Evolutionary conservation across 1,140 invertebrate species (phyloP).

Genomic region (Sminthurides bifidus): DNA sequence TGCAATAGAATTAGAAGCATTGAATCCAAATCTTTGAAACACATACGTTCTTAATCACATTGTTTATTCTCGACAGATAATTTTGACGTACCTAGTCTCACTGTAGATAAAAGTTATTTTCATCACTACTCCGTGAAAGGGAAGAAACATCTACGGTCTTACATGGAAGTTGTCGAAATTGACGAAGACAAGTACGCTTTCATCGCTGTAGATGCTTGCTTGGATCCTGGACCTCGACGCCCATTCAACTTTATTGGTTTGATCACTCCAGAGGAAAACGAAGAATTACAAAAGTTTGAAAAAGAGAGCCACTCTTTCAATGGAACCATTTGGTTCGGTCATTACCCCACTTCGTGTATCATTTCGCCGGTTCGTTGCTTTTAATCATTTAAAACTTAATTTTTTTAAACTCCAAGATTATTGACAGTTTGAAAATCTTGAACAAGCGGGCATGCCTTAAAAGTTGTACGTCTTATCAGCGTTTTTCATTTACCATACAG

Average conservation of each 20-base stretch:
- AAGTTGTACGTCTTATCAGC: too few species aligned
- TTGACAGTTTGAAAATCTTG: background rate
- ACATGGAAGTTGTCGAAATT: constrained; percentile 52
- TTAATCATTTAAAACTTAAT: background rate
- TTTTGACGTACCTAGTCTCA: constrained; percentile 63
- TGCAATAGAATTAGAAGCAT: too few species aligned
- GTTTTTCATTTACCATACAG: constrained; percentile 26
- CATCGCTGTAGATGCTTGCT: constrained; percentile 74
- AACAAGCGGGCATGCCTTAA: background rate
- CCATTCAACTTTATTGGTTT: constrained; percentile 89
- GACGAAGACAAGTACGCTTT: constrained; percentile 56
- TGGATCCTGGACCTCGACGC: constrained; percentile 64
- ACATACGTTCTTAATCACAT: too few species aligned
- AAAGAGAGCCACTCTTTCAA: constrained; percentile 40
- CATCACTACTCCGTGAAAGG: constrained; percentile 72
- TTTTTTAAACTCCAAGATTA: background rate
- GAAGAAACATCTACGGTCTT: constrained; percentile 53
- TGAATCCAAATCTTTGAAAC: too few species aligned
- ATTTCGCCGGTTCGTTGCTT: constrained; percentile 41
- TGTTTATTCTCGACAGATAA: constrained; percentile 61
- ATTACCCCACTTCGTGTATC: constrained; percentile 85
- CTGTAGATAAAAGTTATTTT: constrained; percentile 62
- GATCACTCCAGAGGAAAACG: constrained; percentile 47
- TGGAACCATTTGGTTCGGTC: constrained; percentile 75
- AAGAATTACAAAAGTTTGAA: constrained; percentile 42